Percentiles rank a stretch among this genome's conserved stretches.
phyloP scores from a whole-genome alignment of 2,888 invertebrate species.

The Caenorhabditis doughertyi region DNA sequence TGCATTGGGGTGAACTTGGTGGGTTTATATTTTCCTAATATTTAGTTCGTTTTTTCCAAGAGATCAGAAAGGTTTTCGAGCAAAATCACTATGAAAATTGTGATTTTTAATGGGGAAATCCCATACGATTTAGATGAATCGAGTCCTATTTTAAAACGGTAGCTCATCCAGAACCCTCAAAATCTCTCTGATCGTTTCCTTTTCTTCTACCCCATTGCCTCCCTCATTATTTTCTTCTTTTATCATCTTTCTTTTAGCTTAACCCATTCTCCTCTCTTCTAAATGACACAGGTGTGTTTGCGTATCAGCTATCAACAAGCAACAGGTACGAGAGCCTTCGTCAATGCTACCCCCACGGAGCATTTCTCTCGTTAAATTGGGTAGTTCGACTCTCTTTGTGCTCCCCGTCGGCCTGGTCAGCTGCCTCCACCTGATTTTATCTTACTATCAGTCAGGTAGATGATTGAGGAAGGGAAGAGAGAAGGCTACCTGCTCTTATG shows the following conservation, averaged over 20 bases:
- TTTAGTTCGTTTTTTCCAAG: too few species aligned
- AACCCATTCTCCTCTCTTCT: not conserved
- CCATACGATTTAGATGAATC: too few species aligned
- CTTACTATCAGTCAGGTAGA: conserved; percentile 48
- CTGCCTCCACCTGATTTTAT: conserved; percentile 59
- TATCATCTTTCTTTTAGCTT: conserved; percentile 24
- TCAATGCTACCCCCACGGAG: conserved; percentile 12
- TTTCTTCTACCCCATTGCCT: not conserved
- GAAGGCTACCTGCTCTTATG: conserved; percentile 34
- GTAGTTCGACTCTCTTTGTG: conserved; percentile 56
- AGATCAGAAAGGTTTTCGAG: too few species aligned
- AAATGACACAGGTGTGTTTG: conserved; percentile 62
- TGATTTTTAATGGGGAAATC: too few species aligned
- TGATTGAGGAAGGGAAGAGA: conserved; percentile 8
- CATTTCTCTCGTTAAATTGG: conserved; percentile 56
- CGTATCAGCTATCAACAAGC: conserved; percentile 62
- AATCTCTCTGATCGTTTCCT: not conserved
- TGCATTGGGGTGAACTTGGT: too few species aligned
- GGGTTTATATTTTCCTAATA: too few species aligned
- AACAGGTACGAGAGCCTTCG: conserved; percentile 49
- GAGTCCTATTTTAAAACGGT: too few species aligned
- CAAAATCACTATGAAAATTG: too few species aligned
- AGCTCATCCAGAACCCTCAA: not conserved
- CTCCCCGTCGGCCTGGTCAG: conserved; percentile 45
- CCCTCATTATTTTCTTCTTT: not conserved